phyloP scores from a whole-genome alignment of 2,113 vertebrate genomes.

The Odobenus rosmarus region DNA sequence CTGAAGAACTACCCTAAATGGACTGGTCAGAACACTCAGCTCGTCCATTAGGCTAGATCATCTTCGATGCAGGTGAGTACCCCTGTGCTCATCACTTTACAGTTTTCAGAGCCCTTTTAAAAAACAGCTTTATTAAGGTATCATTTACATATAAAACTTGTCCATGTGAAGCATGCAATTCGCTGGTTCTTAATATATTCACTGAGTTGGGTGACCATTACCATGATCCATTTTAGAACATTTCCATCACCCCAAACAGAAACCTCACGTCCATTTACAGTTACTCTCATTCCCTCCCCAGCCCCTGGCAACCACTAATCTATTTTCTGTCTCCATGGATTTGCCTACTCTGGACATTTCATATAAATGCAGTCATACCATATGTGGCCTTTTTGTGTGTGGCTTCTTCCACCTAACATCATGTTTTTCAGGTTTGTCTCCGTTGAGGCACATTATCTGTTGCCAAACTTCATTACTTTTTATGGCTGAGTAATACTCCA shows the following conservation, averaged over 20 bases:
- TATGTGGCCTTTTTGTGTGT: neutral
- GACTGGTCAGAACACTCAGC: neutral
- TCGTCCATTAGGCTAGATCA: neutral
- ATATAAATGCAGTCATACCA: neutral
- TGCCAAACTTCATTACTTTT: neutral
- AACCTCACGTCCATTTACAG: neutral
- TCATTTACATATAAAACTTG: constrained; percentile 7
- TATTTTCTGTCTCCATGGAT: neutral
- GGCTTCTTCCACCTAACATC: neutral
- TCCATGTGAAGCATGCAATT: neutral
- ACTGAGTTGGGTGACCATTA: neutral
- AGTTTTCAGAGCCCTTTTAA: neutral
- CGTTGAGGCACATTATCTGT: neutral
- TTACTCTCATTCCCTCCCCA: neutral
- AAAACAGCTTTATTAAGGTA: neutral
- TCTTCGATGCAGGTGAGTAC: neutral
- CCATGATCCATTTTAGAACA: neutral
- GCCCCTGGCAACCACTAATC: neutral
- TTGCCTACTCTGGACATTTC: neutral
- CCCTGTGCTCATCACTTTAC: neutral
- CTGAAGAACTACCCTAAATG: neutral
- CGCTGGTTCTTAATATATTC: neutral
- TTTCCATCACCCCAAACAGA: neutral
- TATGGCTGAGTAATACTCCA: neutral
- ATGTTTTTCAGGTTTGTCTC: neutral